Percentiles rank a stretch among this genome's conserved stretches.
These are phyloP conservation scores for Asarcornis scutulata DNA, from an alignment of 2,113 vertebrate species.

Conservation along the genomic window DNA sequence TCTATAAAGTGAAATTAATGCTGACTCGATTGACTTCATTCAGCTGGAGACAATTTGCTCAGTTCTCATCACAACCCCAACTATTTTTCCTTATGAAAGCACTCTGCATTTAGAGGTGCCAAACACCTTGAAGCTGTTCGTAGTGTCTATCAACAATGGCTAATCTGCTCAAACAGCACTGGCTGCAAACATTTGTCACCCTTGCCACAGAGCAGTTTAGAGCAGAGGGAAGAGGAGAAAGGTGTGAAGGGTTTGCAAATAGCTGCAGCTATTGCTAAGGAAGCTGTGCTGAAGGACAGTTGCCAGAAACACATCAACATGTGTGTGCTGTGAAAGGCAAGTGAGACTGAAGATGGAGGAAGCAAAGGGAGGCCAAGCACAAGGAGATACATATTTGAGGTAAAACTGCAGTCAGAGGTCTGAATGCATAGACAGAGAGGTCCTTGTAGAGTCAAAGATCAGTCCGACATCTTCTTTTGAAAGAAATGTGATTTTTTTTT, in stretches of 20 bases:
- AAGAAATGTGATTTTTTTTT: neutral
- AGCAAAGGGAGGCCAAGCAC: neutral
- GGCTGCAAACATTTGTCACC: neutral
- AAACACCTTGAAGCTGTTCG: neutral
- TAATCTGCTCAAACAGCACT: neutral
- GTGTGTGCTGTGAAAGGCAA: neutral
- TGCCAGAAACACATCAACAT: neutral
- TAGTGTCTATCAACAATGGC: fast-evolving
- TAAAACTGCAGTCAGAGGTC: neutral
- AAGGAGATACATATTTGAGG: neutral
- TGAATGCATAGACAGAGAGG: neutral
- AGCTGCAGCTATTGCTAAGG: neutral
- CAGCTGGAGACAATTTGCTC: neutral
- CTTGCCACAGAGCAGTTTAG: neutral
- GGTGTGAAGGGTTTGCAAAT: neutral
- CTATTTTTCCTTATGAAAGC: neutral
- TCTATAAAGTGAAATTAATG: neutral
- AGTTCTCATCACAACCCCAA: neutral
- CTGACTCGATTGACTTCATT: neutral
- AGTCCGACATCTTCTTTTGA: neutral
- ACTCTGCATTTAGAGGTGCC: neutral
- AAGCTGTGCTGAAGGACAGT: neutral
- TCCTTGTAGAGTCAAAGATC: neutral
- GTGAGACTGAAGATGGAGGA: neutral
- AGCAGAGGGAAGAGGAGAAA: neutral